Evolutionary conservation across 2,113 vertebrate genomes (phyloP).

Genomic region (Daubentonia madagascariensis): DNA sequence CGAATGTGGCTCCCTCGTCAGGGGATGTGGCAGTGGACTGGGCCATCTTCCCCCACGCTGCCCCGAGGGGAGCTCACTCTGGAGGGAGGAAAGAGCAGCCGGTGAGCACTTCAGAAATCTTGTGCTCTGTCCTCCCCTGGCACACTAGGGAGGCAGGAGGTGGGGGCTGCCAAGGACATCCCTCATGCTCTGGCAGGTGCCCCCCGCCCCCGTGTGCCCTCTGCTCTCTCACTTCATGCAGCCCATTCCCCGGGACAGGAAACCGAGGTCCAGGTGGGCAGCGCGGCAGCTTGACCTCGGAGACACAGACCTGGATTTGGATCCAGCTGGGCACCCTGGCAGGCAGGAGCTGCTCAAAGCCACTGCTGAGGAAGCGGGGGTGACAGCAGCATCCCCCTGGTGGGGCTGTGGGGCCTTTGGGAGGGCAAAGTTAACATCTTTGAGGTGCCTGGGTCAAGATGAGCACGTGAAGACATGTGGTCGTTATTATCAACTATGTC

Average conservation of each 20-base stretch:
- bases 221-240: fast-evolving
- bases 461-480: fast-evolving
- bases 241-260: fast-evolving
- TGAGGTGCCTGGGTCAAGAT: fast-evolving
- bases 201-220: not conserved
- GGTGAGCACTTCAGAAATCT: fast-evolving
- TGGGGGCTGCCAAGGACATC: not conserved
- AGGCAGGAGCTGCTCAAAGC: not conserved
- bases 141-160: not conserved
- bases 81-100: not conserved
- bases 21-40: constrained; percentile 82
- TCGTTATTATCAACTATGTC: fast-evolving
- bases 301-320: fast-evolving
- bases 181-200: fast-evolving
- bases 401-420: not conserved
- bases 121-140: fast-evolving
- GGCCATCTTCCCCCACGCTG: constrained; percentile 90
- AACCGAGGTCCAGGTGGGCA: not conserved
- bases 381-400: fast-evolving
- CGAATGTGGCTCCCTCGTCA: constrained; percentile 93
- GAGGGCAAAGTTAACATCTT: too few species aligned
- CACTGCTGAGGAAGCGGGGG: fast-evolving
- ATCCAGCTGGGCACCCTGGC: fast-evolving
- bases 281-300: not conserved
- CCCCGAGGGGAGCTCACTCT: constrained; percentile 89